Conservation (phyloP, 2,113 vertebrate genomes). For the Scomber scombrus region DNA sequence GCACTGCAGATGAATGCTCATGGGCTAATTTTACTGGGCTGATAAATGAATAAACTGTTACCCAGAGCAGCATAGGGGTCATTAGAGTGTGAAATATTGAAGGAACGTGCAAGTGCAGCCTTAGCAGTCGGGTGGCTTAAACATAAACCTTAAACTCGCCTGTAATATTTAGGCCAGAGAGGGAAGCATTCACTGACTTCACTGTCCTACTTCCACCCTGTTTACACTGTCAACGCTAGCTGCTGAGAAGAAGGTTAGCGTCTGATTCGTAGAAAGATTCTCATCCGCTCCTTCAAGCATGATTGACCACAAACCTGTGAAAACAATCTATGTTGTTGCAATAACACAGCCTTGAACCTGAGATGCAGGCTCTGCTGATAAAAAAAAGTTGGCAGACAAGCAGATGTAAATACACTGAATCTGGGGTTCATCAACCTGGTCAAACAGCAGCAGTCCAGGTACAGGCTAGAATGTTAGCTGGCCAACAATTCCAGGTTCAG, state of each 20-base stretch:
- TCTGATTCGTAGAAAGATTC: constrained; percentile 42
- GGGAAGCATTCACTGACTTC: constrained; percentile 1
- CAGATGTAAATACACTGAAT: constrained; percentile 57
- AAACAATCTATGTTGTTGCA: constrained; percentile 69
- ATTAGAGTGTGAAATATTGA: constrained; percentile 48
- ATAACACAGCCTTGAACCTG: constrained; percentile 64
- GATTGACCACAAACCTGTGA: constrained; percentile 51
- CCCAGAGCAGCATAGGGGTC: not conserved
- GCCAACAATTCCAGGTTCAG: not conserved
- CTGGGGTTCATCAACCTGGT: constrained; percentile 54
- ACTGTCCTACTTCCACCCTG: constrained; percentile 58
- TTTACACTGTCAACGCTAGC: constrained; percentile 57
- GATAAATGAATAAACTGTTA: constrained; percentile 41
- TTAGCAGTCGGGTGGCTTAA: constrained; percentile 61
- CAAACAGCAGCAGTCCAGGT: constrained; percentile 22
- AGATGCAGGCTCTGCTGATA: constrained; percentile 35
- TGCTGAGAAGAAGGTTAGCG: constrained; percentile 37
- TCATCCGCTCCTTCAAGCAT: constrained; percentile 48
- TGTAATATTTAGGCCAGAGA: constrained; percentile 25
- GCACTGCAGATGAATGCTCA: constrained; percentile 1
- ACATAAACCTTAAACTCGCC: constrained; percentile 48
- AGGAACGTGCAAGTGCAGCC: constrained; percentile 26
- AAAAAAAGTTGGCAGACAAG: constrained; percentile 25
- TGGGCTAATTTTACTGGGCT: not conserved
- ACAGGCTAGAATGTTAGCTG: not conserved